Evolutionary conservation across 2,113 vertebrate species (phyloP).

Genomic region (Oreochromis spilurus): DNA sequence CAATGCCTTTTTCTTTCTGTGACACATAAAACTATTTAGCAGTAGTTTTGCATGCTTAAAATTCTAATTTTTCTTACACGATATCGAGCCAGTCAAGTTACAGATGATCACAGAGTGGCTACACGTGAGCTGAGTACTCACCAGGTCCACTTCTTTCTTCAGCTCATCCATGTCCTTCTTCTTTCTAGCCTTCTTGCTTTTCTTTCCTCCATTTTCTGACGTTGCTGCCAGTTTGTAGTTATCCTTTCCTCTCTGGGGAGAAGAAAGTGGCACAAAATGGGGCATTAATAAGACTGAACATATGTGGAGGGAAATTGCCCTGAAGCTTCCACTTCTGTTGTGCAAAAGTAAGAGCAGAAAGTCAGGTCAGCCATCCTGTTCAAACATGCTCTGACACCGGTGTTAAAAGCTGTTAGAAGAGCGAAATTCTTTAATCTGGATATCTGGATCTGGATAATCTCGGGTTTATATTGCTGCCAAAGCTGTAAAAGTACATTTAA

Average conservation of each 20-base stretch:
- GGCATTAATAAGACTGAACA: neutral
- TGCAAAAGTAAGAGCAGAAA: neutral
- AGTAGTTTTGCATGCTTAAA: neutral
- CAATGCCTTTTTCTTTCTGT: neutral
- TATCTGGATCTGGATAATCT: neutral
- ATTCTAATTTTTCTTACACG: neutral
- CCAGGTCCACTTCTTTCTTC: conserved; percentile 93
- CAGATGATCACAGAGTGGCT: neutral
- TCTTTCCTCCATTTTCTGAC: conserved; percentile 78
- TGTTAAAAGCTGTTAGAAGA: conserved; percentile 5
- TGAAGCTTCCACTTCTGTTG: neutral
- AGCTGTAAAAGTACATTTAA: neutral
- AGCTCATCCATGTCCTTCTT: conserved; percentile 86
- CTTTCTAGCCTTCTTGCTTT: conserved; percentile 74
- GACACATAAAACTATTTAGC: neutral
- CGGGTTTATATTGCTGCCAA: neutral
- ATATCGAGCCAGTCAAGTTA: neutral
- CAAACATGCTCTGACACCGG: neutral
- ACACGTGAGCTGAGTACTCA: conserved; percentile 54
- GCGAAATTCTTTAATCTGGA: neutral
- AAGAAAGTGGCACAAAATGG: neutral
- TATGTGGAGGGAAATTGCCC: neutral
- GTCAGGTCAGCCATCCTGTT: neutral
- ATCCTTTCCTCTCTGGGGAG: conserved; percentile 72
- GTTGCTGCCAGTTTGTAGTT: conserved; percentile 91